Percentiles rank a stretch among this genome's conserved stretches.
Conservation (phyloP, 2,113 vertebrate species). For the Poicephalus gulielmi region DNA sequence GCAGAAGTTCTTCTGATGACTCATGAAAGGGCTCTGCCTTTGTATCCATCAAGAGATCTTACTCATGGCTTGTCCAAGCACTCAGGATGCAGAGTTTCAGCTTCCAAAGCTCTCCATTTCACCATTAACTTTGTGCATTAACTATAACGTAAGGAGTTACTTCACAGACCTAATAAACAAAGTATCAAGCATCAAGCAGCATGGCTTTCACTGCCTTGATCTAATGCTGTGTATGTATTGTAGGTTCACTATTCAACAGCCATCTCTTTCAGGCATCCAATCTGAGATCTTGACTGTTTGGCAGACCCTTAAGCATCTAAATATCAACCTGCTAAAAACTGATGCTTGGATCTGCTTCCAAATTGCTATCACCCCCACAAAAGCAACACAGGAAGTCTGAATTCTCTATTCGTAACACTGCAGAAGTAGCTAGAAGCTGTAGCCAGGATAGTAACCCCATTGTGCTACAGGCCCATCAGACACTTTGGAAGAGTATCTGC, state of each 20-base stretch:
- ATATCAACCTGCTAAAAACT: background rate
- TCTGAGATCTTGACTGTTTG: background rate
- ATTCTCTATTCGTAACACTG: background rate
- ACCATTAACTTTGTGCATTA: background rate
- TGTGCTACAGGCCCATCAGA: background rate
- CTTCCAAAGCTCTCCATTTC: background rate
- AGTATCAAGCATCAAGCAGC: background rate
- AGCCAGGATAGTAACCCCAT: background rate
- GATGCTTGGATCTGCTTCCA: background rate
- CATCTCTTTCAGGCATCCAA: background rate
- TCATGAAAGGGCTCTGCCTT: background rate
- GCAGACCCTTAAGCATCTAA: background rate
- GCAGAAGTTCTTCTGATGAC: background rate
- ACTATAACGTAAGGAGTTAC: background rate
- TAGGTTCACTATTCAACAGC: background rate
- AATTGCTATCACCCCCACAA: background rate
- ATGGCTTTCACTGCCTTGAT: background rate
- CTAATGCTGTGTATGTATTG: fast-evolving
- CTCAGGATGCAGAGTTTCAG: background rate
- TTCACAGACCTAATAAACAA: background rate
- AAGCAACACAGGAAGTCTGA: background rate
- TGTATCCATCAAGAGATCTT: background rate
- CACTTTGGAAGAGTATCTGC: background rate
- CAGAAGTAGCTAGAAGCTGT: background rate
- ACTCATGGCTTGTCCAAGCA: background rate